Evolutionary conservation across 1,140 invertebrate genomes (phyloP).

Genomic region (Aphis gossypii): DNA sequence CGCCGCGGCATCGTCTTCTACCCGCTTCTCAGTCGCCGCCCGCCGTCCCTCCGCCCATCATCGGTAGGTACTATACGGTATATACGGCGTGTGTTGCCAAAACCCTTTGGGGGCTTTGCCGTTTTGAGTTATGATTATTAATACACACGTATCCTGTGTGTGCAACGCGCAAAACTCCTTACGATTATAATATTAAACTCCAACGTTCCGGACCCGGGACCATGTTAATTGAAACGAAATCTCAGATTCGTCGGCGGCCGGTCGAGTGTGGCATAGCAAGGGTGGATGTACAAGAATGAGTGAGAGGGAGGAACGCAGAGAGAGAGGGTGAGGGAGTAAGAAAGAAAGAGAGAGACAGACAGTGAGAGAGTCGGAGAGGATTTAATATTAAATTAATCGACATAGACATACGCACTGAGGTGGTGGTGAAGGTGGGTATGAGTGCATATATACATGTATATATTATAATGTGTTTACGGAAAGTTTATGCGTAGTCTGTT

Average conservation of each 20-base stretch:
- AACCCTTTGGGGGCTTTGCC: conserved; percentile 57
- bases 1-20: conserved; percentile 50
- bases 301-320: neutral
- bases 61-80: neutral
- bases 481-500: conserved; percentile 34
- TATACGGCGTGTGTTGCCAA: conserved; percentile 22
- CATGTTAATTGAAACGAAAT: conserved; percentile 58
- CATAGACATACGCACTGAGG: conserved; percentile 18
- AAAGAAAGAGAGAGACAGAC: neutral
- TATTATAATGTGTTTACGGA: conserved; percentile 1
- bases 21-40: neutral
- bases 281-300: neutral
- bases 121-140: conserved; percentile 58
- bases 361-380: neutral
- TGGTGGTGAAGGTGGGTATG: neutral
- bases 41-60: neutral
- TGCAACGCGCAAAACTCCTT: conserved; percentile 52
- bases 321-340: neutral
- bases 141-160: conserved; percentile 52
- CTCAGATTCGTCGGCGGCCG: conserved; percentile 42
- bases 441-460: neutral
- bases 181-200: conserved; percentile 57
- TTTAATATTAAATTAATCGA: conserved; percentile 58
- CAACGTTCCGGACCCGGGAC: conserved; percentile 54
- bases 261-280: neutral